A percentile compares a stretch with the other conserved stretches of the same genome.
Evolutionary conservation across 92 coral and sea anemone species (phyloP).

Genomic region (Pocillopora meandrina): DNA sequence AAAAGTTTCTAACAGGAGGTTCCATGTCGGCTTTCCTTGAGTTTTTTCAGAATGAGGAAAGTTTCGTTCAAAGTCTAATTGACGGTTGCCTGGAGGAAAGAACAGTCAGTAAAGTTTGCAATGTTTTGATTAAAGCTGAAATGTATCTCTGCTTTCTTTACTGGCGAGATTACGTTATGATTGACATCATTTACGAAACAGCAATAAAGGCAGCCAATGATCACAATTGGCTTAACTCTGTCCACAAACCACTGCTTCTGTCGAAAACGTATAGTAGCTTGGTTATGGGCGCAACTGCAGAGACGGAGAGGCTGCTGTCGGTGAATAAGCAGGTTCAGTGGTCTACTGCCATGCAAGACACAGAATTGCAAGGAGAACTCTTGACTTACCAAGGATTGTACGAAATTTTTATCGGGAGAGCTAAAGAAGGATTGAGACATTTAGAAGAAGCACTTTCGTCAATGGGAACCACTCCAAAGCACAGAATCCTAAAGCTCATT

Average conservation of each 20-base stretch:
- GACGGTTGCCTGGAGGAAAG: background rate
- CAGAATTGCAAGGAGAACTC: conserved; percentile 3
- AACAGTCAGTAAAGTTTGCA: background rate
- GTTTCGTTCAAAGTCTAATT: background rate
- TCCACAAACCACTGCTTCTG: background rate
- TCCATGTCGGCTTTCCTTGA: conserved; percentile 15
- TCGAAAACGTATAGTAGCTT: background rate
- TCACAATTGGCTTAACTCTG: background rate
- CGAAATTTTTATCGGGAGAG: background rate
- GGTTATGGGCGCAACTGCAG: background rate
- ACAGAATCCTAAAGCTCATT: background rate
- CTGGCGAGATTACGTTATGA: background rate
- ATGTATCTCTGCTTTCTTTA: background rate
- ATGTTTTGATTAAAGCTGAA: conserved; percentile 27
- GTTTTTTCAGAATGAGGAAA: conserved; percentile 24
- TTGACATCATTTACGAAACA: conserved; percentile 11
- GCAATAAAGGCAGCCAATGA: conserved; percentile 20
- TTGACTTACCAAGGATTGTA: conserved; percentile 22
- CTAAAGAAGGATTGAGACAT: background rate
- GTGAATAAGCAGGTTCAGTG: background rate
- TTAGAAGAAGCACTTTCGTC: background rate
- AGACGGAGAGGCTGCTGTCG: background rate
- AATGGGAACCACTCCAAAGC: background rate
- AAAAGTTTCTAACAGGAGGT: conserved; percentile 24
- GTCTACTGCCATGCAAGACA: background rate